Percentiles rank a stretch among this genome's conserved stretches.
These are phyloP conservation scores for Procavia capensis DNA, from an alignment of 2,113 vertebrate genomes.

Conservation along the genomic window DNA sequence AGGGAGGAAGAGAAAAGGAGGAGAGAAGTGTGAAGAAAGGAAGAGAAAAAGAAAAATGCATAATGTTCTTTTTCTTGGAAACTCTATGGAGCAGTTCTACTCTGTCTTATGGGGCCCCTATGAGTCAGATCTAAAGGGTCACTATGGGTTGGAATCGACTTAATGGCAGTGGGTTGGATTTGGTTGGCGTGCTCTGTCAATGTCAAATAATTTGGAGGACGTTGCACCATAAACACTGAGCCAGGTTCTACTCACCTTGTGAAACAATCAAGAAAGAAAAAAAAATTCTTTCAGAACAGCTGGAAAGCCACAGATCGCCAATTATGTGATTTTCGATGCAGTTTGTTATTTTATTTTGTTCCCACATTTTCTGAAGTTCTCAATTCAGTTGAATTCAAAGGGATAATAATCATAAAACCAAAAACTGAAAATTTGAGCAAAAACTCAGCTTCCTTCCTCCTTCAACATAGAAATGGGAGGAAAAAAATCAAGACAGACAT, in stretches of 20 bases:
- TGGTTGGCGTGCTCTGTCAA: neutral
- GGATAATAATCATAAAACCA: neutral
- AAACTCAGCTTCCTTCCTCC: neutral
- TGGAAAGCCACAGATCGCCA: neutral
- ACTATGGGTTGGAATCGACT: too few species aligned
- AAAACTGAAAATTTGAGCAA: neutral
- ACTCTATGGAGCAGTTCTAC: too few species aligned
- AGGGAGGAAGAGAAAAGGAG: neutral
- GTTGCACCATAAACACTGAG: neutral
- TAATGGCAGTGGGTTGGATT: too few species aligned
- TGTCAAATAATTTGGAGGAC: neutral
- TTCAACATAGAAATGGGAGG: neutral
- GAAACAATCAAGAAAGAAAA: neutral
- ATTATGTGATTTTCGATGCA: neutral
- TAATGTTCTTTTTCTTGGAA: neutral
- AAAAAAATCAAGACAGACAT: too few species aligned
- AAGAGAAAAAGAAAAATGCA: neutral
- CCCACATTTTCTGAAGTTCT: conserved; percentile 7
- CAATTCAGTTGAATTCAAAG: neutral
- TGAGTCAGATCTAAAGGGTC: too few species aligned
- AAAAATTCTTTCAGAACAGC: neutral
- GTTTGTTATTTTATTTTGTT: neutral
- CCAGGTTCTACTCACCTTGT: neutral
- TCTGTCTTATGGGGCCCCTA: too few species aligned
- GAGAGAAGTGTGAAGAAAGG: neutral